A percentile compares a stretch with the other conserved stretches of the same genome.
Evolutionary conservation across 30 jellyfish, hydroid and myxozoan genomes (phyloP).

Genomic region (Catostylus mosaicus): DNA sequence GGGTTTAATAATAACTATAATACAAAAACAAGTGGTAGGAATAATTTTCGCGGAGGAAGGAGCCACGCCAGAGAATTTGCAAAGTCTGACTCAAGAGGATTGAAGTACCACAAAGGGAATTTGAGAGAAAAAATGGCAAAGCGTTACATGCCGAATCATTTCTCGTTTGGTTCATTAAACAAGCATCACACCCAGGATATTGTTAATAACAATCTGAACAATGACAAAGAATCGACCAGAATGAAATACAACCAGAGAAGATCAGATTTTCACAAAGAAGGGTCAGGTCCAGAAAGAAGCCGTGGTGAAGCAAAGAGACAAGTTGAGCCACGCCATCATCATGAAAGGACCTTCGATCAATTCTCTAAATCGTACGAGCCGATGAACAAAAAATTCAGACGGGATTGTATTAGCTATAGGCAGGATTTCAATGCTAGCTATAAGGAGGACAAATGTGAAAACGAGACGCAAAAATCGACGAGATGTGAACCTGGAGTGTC

Average conservation of each 20-base stretch:
- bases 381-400: not conserved
- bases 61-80: not conserved
- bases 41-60: not conserved
- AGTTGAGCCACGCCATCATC: too few relatives aligned
- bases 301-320: not conserved
- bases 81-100: not conserved
- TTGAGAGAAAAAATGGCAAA: constrained; percentile 41
- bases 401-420: too few relatives aligned
- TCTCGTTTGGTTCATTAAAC: not conserved
- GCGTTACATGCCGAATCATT: constrained; percentile 27
- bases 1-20: too few relatives aligned
- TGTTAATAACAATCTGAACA: not conserved
- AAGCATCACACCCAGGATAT: not conserved
- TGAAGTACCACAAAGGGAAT: not conserved
- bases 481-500: too few relatives aligned
- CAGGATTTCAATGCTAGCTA: too few relatives aligned
- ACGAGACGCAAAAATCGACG: too few relatives aligned
- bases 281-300: not conserved
- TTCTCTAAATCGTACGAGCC: not conserved
- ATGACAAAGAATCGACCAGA: not conserved
- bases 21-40: not conserved
- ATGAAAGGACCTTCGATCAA: not conserved
- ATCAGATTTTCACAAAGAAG: not conserved
- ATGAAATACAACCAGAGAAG: not conserved
- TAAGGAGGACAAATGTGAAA: too few relatives aligned